Base-by-base conservation (phyloP, 2,888 invertebrate species). In the Cataglyphis cursor region DNA sequence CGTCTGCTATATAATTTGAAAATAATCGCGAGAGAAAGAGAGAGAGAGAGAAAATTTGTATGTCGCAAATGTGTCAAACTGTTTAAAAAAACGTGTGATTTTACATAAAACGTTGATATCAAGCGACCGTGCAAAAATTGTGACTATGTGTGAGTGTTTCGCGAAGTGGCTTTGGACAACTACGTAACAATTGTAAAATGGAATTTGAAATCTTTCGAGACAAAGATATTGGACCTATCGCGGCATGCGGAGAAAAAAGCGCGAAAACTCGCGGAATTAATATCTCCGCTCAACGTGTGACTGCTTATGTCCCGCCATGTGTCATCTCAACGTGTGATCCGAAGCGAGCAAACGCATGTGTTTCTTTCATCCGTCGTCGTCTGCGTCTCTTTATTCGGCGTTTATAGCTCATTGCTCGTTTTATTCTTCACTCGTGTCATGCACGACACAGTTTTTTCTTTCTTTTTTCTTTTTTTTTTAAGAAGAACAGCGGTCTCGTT, bases 111-210 rank as follows among this genome's bases (percentile, higher is more conserved):
- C 38, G 57, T 48, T 48, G 18, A 51, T n/a, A 51, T 51, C 8
- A n/a, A 38, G 81, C 80, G 21, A 41, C 21, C 74, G 65, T n/a
- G 38, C 54, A 70, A 21, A 72, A 68, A 41, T 10, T 31, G 35
- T 64, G 76, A 9, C 59, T 65, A 24, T 65, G 41, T 38, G 9
- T 41, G 3, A 12, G 44, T 48, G 76, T 84, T 72, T 74, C 73
- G 75, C 80, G 75, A 57, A 66, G 76, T 82, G 74, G 86, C 84
- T 89, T 90, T 87, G 89, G 85, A 51, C 6, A 85, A 64, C 66
- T 64, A 31, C 35, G 84, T 74, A 84, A 87, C 84, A 88, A 90
- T 90, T 89, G 87, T 86, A 87, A 91, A 89, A 90, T 84, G 82
- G 76, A 85, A 83, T 83, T 84, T 81, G 82, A 84, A 86, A 90